phyloP scores from a whole-genome alignment of 1,140 invertebrate species.

The Akabosia matsudoensis region DNA sequence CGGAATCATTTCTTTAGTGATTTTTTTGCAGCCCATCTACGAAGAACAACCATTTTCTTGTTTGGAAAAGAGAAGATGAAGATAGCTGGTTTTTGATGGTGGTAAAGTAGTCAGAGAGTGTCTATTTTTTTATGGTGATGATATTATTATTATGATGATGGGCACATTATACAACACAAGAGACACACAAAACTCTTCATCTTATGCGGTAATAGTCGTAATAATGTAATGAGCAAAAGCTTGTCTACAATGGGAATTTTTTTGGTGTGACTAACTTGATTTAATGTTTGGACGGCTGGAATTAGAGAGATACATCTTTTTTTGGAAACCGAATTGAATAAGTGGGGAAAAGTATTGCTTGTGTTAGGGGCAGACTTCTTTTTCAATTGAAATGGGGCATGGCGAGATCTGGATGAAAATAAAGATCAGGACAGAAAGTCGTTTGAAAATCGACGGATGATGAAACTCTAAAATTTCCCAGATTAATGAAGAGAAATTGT shows the following conservation, averaged over 20 bases:
- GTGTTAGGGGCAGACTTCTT: too few relatives aligned
- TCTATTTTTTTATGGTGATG: background rate
- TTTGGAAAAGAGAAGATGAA: too few relatives aligned
- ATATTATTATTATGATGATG: background rate
- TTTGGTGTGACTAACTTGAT: background rate
- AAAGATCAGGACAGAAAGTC: too few relatives aligned
- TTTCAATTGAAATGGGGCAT: too few relatives aligned
- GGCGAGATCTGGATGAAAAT: too few relatives aligned
- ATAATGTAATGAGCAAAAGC: background rate
- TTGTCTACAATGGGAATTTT: background rate
- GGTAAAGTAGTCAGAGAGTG: background rate
- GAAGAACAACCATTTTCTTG: background rate
- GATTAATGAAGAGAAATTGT: too few relatives aligned
- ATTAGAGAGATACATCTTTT: too few relatives aligned
- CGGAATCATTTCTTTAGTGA: constrained; percentile 13
- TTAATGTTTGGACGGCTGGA: too few relatives aligned
- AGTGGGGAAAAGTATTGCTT: too few relatives aligned
- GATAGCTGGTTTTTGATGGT: background rate
- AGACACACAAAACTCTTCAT: background rate
- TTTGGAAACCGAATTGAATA: too few relatives aligned
- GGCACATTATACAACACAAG: background rate
- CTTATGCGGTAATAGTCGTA: background rate
- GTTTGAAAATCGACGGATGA: too few relatives aligned
- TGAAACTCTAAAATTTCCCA: too few relatives aligned
- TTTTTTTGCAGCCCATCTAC: background rate